phyloP scores from a whole-genome alignment of 2,113 vertebrate species.

The Callopanchax toddi region DNA sequence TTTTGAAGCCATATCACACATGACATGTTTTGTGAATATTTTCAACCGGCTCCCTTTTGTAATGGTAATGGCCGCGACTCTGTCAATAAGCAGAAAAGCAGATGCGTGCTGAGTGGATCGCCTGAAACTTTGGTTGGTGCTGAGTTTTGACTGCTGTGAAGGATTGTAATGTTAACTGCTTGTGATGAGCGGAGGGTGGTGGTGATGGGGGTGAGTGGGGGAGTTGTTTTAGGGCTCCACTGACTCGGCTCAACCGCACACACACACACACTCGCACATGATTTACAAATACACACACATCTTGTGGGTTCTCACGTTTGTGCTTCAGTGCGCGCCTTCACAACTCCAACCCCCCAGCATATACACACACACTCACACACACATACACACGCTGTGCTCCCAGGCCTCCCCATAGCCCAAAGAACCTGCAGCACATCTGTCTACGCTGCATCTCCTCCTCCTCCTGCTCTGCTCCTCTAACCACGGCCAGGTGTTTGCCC shows the following conservation, averaged over 20 bases:
- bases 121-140: constrained; percentile 47
- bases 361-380: constrained; percentile 18
- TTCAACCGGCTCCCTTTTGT: constrained; percentile 70
- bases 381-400: constrained; percentile 29
- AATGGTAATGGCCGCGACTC: constrained; percentile 67
- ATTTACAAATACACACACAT: constrained; percentile 57
- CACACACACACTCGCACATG: constrained; percentile 53
- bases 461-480: constrained; percentile 63
- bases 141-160: constrained; percentile 64
- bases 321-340: constrained; percentile 52
- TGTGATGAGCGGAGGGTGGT: constrained; percentile 47
- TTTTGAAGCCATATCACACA: constrained; percentile 71
- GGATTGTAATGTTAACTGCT: constrained; percentile 76
- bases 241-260: constrained; percentile 51
- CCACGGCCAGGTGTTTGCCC: constrained; percentile 75
- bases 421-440: constrained; percentile 71
- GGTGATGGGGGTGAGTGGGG: constrained; percentile 1
- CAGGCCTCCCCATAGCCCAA: constrained; percentile 47
- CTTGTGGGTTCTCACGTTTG: constrained; percentile 60
- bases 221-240: constrained; percentile 68
- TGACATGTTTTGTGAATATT: constrained; percentile 74
- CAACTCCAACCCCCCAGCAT: constrained; percentile 34
- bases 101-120: constrained; percentile 47
- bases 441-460: constrained; percentile 33
- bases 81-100: constrained; percentile 67